Percentiles rank a stretch among this genome's conserved stretches.
Conservation (phyloP, 2,113 vertebrate genomes). For the Amphilophus citrinellus region DNA sequence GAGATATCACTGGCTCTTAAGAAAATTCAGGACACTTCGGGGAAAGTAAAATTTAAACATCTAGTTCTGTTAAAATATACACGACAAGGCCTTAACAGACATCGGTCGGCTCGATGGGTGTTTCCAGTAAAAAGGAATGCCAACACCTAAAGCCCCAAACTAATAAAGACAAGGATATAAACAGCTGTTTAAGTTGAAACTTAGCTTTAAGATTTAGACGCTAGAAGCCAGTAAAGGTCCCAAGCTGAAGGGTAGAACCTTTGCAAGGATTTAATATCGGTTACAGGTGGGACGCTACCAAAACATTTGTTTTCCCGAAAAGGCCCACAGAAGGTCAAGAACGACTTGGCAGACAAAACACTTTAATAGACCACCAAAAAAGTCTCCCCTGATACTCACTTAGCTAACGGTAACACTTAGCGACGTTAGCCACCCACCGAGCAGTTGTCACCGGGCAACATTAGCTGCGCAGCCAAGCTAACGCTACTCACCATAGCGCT, state of each 20-base stretch:
- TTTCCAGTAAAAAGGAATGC: not conserved
- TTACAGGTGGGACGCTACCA: constrained; percentile 56
- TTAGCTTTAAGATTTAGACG: not conserved
- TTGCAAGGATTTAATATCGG: constrained; percentile 4
- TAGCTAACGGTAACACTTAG: constrained; percentile 13
- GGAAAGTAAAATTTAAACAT: constrained; percentile 5
- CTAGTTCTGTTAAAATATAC: not conserved
- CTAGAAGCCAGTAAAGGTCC: not conserved
- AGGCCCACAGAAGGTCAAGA: constrained; percentile 5
- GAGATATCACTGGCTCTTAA: not conserved
- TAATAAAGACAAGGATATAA: not conserved
- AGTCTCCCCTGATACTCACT: not conserved
- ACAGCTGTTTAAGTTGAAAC: not conserved
- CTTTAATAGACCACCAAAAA: not conserved
- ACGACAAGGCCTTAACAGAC: constrained; percentile 22
- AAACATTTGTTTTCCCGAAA: not conserved
- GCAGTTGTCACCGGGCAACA: constrained; percentile 32
- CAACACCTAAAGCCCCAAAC: not conserved
- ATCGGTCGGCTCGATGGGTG: not conserved
- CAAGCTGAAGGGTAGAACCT: constrained; percentile 27
- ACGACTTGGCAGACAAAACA: not conserved
- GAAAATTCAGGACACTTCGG: not conserved
- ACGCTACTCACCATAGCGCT: constrained; percentile 72
- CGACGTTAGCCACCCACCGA: constrained; percentile 45
- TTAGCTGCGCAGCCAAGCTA: constrained; percentile 40